phyloP scores from a whole-genome alignment of 2,888 invertebrate species.

The Agrotis ipsilon region DNA sequence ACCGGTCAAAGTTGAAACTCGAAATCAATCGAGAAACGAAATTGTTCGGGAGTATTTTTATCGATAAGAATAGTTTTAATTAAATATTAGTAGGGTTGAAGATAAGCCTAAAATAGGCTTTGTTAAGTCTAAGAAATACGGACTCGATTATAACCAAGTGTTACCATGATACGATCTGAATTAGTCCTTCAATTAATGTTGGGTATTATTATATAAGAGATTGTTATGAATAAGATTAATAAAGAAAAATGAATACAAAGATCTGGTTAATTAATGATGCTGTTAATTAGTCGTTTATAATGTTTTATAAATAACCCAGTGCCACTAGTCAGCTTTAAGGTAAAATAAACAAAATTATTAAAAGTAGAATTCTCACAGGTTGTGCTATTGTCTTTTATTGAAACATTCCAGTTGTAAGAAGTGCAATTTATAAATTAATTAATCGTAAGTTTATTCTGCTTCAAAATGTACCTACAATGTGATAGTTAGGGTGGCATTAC shows the following conservation, averaged over 20 bases:
- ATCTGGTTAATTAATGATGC: slow-evolving; percentile 48
- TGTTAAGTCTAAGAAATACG: slow-evolving; percentile 5
- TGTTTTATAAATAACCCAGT: slow-evolving; percentile 56
- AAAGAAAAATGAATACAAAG: slow-evolving; percentile 44
- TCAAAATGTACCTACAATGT: slow-evolving; percentile 57
- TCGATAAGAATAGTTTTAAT: slow-evolving; percentile 10
- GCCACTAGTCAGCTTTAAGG: slow-evolving; percentile 74
- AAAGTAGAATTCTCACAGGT: slow-evolving; percentile 55
- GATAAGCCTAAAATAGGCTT: not conserved
- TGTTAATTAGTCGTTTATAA: slow-evolving; percentile 40
- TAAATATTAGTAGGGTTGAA: slow-evolving; percentile 9
- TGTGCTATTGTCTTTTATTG: slow-evolving; percentile 61
- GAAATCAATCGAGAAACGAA: slow-evolving; percentile 33
- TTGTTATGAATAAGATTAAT: slow-evolving; percentile 28
- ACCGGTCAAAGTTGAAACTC: slow-evolving; percentile 33
- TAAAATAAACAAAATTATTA: slow-evolving; percentile 64
- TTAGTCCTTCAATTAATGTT: slow-evolving; percentile 24
- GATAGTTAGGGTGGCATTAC: slow-evolving; percentile 47
- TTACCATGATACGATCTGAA: slow-evolving; percentile 35
- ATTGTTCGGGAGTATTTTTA: slow-evolving; percentile 8
- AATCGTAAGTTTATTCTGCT: slow-evolving; percentile 59
- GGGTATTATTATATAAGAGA: slow-evolving; percentile 49
- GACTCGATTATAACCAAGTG: slow-evolving; percentile 19
- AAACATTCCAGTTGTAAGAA: slow-evolving; percentile 63
- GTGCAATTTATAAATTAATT: slow-evolving; percentile 53